These are phyloP conservation scores for Chlorocebus sabaeus DNA, from an alignment of 2,113 vertebrate genomes.

Conservation along the genomic window DNA sequence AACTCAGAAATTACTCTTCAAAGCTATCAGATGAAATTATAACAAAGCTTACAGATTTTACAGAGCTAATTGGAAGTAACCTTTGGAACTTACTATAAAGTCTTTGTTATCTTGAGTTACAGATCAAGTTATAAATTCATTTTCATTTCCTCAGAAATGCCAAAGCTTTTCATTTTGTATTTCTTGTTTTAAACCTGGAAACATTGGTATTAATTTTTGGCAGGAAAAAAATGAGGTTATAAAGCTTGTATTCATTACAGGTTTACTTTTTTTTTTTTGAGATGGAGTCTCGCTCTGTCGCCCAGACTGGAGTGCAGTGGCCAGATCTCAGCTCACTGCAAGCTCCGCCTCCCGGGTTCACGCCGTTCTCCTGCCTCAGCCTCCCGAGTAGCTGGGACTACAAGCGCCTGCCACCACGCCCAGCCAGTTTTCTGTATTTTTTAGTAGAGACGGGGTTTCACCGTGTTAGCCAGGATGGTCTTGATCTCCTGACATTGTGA, in stretches of 20 bases:
- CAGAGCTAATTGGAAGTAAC: background rate
- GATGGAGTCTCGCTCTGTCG: too few species aligned
- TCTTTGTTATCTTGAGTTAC: background rate
- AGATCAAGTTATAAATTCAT: background rate
- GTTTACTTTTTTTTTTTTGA: background rate
- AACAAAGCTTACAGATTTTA: background rate
- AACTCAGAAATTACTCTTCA: background rate
- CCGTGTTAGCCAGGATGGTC: too few species aligned
- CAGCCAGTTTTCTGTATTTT: too few species aligned
- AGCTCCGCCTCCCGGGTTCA: too few species aligned
- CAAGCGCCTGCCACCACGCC: rapidly evolving
- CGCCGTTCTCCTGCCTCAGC: too few species aligned
- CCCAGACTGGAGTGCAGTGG: too few species aligned
- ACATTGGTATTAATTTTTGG: background rate
- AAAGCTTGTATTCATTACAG: background rate
- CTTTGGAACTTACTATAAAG: background rate
- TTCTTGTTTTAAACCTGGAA: background rate
- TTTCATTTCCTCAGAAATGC: background rate
- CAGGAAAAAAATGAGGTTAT: background rate
- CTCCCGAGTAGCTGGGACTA: too few species aligned
- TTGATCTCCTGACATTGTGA: too few species aligned
- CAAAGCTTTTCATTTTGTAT: background rate
- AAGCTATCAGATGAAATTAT: background rate
- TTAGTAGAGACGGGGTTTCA: too few species aligned
- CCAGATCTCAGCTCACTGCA: too few species aligned